Percentiles rank a stretch among this genome's conserved stretches.
Conservation (phyloP, 23 tunicate genomes). For the Ascidia mentula region DNA sequence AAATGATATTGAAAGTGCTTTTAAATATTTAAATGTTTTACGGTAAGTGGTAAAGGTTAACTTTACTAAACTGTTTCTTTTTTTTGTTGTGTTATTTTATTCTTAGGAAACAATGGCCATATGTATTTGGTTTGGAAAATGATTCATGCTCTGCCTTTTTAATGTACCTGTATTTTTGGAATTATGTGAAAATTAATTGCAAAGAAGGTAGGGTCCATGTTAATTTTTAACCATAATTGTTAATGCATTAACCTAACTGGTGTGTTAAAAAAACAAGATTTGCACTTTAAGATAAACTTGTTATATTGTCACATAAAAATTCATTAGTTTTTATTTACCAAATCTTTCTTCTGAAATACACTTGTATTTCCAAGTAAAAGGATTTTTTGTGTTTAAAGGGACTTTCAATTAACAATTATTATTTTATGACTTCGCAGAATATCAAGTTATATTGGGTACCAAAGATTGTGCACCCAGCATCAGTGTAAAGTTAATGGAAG, state of each 20-base stretch:
- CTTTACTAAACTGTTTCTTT: background rate
- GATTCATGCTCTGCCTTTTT: background rate
- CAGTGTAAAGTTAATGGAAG: constrained; percentile 73
- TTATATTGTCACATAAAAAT: no score
- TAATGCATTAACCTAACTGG: background rate
- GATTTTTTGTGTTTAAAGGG: no score
- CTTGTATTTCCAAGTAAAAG: no score
- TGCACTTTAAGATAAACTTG: background rate
- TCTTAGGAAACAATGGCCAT: background rate
- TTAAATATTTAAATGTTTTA: background rate
- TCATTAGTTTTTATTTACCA: background rate
- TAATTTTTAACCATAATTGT: background rate
- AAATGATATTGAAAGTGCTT: background rate
- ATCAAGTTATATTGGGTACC: constrained; percentile 37
- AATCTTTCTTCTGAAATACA: no score
- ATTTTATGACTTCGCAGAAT: background rate
- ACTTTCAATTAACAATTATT: no score
- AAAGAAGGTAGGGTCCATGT: background rate
- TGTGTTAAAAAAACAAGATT: background rate
- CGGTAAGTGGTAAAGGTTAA: background rate
- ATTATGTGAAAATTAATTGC: background rate
- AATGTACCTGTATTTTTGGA: background rate
- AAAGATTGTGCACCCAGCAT: constrained; percentile 31
- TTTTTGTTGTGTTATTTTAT: background rate
- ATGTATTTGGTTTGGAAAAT: background rate